Conservation (phyloP, 2,113 vertebrate species). For the Semicossyphus pulcher region DNA sequence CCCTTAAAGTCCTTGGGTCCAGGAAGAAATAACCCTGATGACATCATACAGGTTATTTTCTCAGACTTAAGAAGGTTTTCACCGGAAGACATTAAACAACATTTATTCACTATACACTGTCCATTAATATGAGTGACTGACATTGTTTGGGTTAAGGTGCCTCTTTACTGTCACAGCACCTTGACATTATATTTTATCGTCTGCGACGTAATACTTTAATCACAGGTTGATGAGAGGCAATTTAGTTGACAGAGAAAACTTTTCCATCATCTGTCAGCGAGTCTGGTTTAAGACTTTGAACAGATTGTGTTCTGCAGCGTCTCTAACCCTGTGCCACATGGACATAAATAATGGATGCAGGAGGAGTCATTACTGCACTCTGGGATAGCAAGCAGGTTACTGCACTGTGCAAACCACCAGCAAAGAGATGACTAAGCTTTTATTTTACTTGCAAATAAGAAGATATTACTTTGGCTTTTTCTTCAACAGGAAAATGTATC, state of each 20-base stretch:
- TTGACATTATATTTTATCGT: background rate
- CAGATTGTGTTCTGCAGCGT: constrained; percentile 38
- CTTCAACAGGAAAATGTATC: background rate
- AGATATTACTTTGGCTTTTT: background rate
- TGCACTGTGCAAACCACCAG: constrained; percentile 7
- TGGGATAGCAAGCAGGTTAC: constrained; percentile 25
- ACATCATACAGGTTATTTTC: background rate
- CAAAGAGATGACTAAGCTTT: background rate
- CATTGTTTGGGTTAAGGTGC: too few relatives aligned
- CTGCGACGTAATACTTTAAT: constrained; percentile 12
- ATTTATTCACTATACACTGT: background rate
- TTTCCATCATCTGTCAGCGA: background rate
- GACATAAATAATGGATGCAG: constrained; percentile 53
- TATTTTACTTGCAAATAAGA: background rate
- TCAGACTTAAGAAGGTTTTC: too few relatives aligned
- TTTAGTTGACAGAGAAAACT: constrained; percentile 6
- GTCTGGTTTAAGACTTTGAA: constrained; percentile 22
- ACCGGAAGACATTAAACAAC: too few relatives aligned
- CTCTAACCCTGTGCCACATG: constrained; percentile 25
- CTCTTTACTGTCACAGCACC: background rate
- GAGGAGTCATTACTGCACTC: constrained; percentile 40
- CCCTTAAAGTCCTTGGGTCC: too few relatives aligned
- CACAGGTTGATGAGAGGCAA: background rate
- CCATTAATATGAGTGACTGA: background rate
- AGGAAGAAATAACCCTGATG: background rate